A percentile compares a stretch with the other conserved stretches of the same genome.
phyloP scores from a whole-genome alignment of 2,888 invertebrate species.

The Ichneumoninae sp. region DNA sequence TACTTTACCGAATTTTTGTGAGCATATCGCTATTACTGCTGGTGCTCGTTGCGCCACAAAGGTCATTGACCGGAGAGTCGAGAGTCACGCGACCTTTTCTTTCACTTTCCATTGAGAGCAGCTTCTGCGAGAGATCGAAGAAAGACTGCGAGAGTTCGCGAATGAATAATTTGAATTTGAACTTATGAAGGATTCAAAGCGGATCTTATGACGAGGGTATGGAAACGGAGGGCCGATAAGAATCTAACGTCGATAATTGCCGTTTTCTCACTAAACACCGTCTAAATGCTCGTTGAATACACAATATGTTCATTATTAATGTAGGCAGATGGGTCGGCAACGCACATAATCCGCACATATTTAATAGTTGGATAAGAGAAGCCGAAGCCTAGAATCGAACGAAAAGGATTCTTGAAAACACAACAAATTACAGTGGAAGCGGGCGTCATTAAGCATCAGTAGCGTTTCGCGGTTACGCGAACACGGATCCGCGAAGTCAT shows the following conservation, averaged over 20 bases:
- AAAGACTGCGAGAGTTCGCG: conserved; percentile 2
- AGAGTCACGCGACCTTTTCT: conserved; percentile 61
- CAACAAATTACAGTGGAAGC: conserved; percentile 50
- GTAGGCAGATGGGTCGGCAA: neutral
- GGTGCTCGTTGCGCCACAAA: neutral
- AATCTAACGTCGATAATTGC: neutral
- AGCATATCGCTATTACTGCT: neutral
- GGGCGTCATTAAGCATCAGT: conserved; percentile 15
- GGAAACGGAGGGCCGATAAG: conserved; percentile 16
- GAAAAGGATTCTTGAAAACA: conserved; percentile 6
- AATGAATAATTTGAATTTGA: conserved; percentile 26
- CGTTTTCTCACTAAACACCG: neutral
- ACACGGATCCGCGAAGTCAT: conserved; percentile 30
- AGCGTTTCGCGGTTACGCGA: conserved; percentile 37
- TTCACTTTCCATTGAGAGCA: conserved; percentile 59
- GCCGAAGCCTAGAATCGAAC: neutral
- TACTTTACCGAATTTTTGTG: neutral
- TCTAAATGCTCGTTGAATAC: neutral
- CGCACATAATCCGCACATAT: neutral
- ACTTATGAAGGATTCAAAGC: conserved; percentile 16
- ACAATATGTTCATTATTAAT: neutral
- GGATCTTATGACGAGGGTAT: neutral
- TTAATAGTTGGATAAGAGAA: neutral
- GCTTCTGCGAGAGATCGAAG: conserved; percentile 45
- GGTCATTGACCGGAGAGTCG: conserved; percentile 56